A percentile compares a stretch with the other conserved stretches of the same genome.
Conservation (phyloP, 2,888 invertebrate species). For the Hofmannophila pseudospretella region DNA sequence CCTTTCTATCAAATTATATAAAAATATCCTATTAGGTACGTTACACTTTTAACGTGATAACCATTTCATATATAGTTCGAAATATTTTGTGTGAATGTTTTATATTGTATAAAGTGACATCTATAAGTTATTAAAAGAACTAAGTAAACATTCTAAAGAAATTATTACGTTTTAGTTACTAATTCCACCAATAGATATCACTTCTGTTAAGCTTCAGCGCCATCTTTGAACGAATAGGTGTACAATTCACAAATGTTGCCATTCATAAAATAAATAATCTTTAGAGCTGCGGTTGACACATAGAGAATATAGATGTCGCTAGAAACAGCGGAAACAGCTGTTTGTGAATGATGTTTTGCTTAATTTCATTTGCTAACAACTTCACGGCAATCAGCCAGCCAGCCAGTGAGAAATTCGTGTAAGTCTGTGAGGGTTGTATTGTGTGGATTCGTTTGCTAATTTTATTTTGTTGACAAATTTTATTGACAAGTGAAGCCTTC, state of each 20-base stretch:
- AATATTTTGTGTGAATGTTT: too few species aligned
- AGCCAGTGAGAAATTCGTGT: conserved; percentile 40
- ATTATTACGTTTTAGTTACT: background rate
- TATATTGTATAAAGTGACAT: conserved; percentile 1
- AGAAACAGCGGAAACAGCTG: conserved; percentile 44
- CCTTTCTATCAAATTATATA: too few species aligned
- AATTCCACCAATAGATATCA: conserved; percentile 1
- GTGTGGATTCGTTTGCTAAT: conserved; percentile 30
- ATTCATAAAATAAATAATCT: background rate
- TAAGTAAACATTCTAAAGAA: background rate
- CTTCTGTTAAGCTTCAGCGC: background rate
- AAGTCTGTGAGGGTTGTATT: conserved; percentile 40
- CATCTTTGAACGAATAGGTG: background rate
- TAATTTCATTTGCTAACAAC: conserved; percentile 38
- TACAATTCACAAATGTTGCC: background rate
- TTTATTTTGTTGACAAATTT: conserved; percentile 41
- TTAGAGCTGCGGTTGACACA: background rate
- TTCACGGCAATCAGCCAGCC: conserved; percentile 37
- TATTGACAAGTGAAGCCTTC: conserved; percentile 29
- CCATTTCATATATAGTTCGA: too few species aligned
- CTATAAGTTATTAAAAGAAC: background rate
- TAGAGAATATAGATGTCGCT: conserved; percentile 26
- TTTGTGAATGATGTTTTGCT: conserved; percentile 39
- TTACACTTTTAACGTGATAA: too few species aligned
- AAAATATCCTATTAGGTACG: too few species aligned